Conservation (phyloP, 2,888 invertebrate genomes). For the Folsomia candida region DNA sequence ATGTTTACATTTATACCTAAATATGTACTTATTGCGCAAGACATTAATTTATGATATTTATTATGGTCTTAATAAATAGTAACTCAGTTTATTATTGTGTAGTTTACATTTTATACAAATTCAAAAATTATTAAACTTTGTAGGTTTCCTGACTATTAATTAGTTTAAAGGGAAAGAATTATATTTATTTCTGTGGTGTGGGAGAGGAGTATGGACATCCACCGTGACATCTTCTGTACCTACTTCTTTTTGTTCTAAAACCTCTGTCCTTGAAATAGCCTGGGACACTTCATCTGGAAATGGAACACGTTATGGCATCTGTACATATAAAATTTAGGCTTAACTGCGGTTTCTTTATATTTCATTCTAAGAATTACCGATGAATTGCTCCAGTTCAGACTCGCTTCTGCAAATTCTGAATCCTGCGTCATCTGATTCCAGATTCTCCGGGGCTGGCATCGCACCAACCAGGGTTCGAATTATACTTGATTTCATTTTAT, state of each 20-base stretch:
- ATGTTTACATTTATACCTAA: too few species aligned
- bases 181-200: conserved; percentile 42
- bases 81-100: background rate
- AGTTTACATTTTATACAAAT: conserved; percentile 2
- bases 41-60: background rate
- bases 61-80: background rate
- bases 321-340: background rate
- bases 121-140: background rate
- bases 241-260: conserved; percentile 31
- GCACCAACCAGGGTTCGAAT: conserved; percentile 69
- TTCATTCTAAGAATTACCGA: conserved; percentile 53
- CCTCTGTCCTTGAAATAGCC: conserved; percentile 8
- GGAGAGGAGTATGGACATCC: conserved; percentile 45
- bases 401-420: conserved; percentile 66
- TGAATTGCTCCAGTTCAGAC: conserved; percentile 65
- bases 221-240: conserved; percentile 23
- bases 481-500: conserved; percentile 62
- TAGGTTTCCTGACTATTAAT: too few species aligned
- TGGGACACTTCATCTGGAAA: conserved; percentile 28
- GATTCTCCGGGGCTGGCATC: conserved; percentile 44
- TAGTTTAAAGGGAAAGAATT: conserved; percentile 41
- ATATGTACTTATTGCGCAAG: background rate
- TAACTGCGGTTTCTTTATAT: background rate
- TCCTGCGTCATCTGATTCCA: conserved; percentile 9
- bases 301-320: background rate